These are phyloP conservation scores for Sinohyriopsis cumingii DNA, from an alignment of 2,888 invertebrate genomes.

Conservation along the genomic window DNA sequence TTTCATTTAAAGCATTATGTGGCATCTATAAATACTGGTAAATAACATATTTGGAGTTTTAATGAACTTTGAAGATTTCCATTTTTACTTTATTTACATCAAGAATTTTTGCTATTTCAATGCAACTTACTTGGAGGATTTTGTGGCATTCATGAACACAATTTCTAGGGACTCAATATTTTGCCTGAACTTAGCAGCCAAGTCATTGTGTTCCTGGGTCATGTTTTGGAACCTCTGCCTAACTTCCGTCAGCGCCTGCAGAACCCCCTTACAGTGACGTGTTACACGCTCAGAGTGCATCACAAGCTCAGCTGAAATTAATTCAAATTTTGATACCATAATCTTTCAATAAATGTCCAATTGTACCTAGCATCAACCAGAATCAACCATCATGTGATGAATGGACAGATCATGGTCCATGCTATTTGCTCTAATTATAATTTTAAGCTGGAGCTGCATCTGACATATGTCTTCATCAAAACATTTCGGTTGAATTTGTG, in stretches of 20 bases:
- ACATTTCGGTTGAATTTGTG: too few relatives aligned
- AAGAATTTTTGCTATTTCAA: too few relatives aligned
- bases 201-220: constrained; percentile 64
- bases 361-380: neutral
- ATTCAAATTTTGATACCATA: neutral
- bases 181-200: constrained; percentile 62
- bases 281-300: constrained; percentile 70
- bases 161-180: constrained; percentile 68
- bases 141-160: constrained; percentile 70
- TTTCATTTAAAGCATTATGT: too few relatives aligned
- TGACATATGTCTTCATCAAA: too few relatives aligned
- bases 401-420: neutral
- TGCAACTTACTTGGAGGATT: constrained; percentile 63
- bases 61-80: too few relatives aligned
- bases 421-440: neutral
- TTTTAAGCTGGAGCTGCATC: too few relatives aligned
- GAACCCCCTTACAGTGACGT: constrained; percentile 69
- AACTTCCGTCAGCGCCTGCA: constrained; percentile 66
- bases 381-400: neutral
- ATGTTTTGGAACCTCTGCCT: constrained; percentile 60
- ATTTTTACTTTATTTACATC: too few relatives aligned
- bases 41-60: too few relatives aligned
- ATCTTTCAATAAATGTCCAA: neutral
- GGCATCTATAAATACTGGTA: too few relatives aligned
- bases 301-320: constrained; percentile 67